phyloP scores from a whole-genome alignment of 2,888 invertebrate species.

The Drosophila histrio region DNA sequence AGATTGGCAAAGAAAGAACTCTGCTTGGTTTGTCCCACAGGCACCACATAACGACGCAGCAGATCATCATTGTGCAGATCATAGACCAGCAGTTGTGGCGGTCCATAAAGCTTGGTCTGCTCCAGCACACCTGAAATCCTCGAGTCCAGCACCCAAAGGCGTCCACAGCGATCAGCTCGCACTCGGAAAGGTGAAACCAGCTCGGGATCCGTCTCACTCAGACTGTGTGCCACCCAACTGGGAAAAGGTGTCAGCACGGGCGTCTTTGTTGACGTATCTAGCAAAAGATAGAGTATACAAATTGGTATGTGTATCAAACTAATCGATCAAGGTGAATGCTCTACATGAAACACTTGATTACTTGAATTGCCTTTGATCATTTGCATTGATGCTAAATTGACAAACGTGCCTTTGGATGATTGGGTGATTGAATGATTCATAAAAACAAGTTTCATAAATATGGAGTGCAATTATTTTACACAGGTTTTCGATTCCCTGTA shows the following conservation, averaged over 20 bases:
- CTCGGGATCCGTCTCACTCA: slow-evolving; percentile 86
- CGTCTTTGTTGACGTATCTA: slow-evolving; percentile 88
- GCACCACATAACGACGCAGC: slow-evolving; percentile 88
- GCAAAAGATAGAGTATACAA: slow-evolving; percentile 68
- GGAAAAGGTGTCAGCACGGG: slow-evolving; percentile 91
- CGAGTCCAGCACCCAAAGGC: slow-evolving; percentile 92
- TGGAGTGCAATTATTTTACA: slow-evolving; percentile 7
- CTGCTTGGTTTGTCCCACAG: slow-evolving; percentile 87
- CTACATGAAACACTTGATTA: slow-evolving; percentile 6
- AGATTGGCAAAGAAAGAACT: slow-evolving; percentile 91
- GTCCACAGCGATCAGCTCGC: slow-evolving; percentile 90
- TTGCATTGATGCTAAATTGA: slow-evolving; percentile 45
- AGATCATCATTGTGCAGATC: slow-evolving; percentile 89
- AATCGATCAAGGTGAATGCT: slow-evolving; percentile 29
- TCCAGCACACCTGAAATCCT: slow-evolving; percentile 87
- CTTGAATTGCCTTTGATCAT: slow-evolving; percentile 17
- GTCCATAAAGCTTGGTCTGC: slow-evolving; percentile 85
- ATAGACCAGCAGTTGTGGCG: slow-evolving; percentile 89
- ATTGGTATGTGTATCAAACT: background rate
- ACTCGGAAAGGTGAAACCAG: slow-evolving; percentile 90
- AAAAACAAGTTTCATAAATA: slow-evolving; percentile 15
- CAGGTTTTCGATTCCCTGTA: background rate
- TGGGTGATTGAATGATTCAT: slow-evolving; percentile 29
- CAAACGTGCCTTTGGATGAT: background rate
- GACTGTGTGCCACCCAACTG: slow-evolving; percentile 91